Evolutionary conservation across 1,140 invertebrate genomes (phyloP), one percentile per base, ranked within the genome.

Genomic region (Hylyphantes graminicola): DNA sequence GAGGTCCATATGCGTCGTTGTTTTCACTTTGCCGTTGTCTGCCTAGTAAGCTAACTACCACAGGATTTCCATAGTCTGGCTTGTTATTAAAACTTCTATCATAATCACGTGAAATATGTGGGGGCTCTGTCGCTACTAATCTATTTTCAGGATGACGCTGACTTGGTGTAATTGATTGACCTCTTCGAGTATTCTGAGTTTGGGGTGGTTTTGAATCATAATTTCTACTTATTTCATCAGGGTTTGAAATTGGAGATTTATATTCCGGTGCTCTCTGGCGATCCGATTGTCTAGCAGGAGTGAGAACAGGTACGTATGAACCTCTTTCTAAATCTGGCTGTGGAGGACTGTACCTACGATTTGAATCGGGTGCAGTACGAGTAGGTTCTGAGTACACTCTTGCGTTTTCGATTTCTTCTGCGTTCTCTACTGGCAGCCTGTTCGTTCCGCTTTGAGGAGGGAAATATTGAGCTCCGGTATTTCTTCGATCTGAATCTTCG

Each of bases 271-370:
- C 10, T 51, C 70, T 72, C 35, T 73, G 35, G 2, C 48, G 67
- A 61, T 68, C 15, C 8, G 35, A 10, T 17, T 21, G 21, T 51
- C 67, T 70, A 70, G 35, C 4, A 68, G 81, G 74, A 51, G 72
- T 1, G 4, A 76, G 51, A 59, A 76, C 55, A 21, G 73, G 81
- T 19, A 76, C 74, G 72, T 84, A 84, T 35, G 72, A 59, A 19
- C 13, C 73, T 84, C 64, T 76, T 6, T 74, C 48, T 50, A 7
- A 2, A 21, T 15, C 73, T 48, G 72, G 81, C 8, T 65, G 11
- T 8, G 61, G 0, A 53, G 79, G 61, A 65, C 17, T 50, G 50
- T 65, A 83, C 35, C 55, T 50, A 15, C 15, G 51, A 11, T 54
- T 73, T 57, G 81, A 11, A 11, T 13, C 21, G 21, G 61, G 54